These are phyloP conservation scores for Corythaixoides concolor DNA, from an alignment of 2,113 vertebrate genomes.

Conservation along the genomic window DNA sequence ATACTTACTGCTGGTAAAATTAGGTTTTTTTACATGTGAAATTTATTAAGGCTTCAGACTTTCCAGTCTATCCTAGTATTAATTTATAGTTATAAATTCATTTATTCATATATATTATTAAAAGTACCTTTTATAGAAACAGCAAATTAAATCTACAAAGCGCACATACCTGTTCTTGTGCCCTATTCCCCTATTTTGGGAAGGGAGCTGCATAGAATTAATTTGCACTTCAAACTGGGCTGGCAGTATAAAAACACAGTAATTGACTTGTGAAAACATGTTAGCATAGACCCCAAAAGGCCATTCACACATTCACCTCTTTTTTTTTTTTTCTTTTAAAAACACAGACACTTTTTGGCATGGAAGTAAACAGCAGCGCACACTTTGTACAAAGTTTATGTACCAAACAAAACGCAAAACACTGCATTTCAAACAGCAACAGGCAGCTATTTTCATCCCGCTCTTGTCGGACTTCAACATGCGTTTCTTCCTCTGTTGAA, in stretches of 20 bases:
- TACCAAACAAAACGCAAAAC: background rate
- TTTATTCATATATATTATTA: background rate
- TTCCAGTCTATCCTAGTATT: background rate
- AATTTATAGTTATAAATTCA: background rate
- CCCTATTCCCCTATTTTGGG: background rate
- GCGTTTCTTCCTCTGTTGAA: background rate
- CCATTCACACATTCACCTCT: background rate
- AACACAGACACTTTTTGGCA: background rate
- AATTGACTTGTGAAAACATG: background rate
- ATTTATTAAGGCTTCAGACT: background rate
- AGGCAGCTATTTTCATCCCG: background rate
- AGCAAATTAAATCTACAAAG: background rate
- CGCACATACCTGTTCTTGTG: background rate
- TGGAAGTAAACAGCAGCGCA: background rate
- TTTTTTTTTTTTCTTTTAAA: background rate
- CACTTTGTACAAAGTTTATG: background rate
- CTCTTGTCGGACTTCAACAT: accelerated
- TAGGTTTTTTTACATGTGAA: background rate
- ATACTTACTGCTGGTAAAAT: background rate
- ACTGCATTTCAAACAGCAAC: background rate
- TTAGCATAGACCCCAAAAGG: background rate
- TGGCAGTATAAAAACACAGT: background rate
- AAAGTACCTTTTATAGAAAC: background rate
- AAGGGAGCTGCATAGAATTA: background rate
- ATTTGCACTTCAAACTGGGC: background rate